Conservation (phyloP, 1,140 invertebrate species). For the Megalopta genalis region DNA sequence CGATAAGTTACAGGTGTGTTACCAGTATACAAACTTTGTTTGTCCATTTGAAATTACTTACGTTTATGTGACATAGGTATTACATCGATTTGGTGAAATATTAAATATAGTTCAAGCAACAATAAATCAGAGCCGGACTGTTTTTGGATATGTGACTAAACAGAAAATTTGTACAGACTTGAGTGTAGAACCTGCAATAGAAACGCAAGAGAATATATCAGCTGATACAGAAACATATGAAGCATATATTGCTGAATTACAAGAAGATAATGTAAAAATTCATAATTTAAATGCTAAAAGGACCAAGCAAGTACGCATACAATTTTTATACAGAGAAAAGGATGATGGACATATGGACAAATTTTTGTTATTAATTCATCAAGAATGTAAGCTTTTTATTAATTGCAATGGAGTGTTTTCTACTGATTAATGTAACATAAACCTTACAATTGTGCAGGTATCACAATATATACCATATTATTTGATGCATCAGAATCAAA, state of each 20-base stretch:
- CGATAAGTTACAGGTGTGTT: conserved; percentile 70
- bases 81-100: conserved; percentile 83
- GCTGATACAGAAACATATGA: conserved; percentile 69
- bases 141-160: conserved; percentile 86
- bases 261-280: conserved; percentile 78
- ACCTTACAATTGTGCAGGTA: conserved; percentile 55
- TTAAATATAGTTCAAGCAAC: conserved; percentile 89
- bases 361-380: conserved; percentile 88
- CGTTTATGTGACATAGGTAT: conserved; percentile 76
- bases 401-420: conserved; percentile 15
- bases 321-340: conserved; percentile 88
- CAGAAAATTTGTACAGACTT: conserved; percentile 53
- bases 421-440: conserved; percentile 1
- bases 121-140: conserved; percentile 84
- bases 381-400: conserved; percentile 84
- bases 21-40: neutral
- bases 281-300: conserved; percentile 80
- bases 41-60: neutral
- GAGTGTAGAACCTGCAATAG: conserved; percentile 53
- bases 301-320: conserved; percentile 86
- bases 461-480: conserved; percentile 71
- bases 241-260: conserved; percentile 83
- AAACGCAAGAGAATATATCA: conserved; percentile 25
- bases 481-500: conserved; percentile 59
- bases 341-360: conserved; percentile 84